These are phyloP conservation scores for Himalopsyche tibetana DNA, from an alignment of 2,888 invertebrate genomes.

Conservation along the genomic window DNA sequence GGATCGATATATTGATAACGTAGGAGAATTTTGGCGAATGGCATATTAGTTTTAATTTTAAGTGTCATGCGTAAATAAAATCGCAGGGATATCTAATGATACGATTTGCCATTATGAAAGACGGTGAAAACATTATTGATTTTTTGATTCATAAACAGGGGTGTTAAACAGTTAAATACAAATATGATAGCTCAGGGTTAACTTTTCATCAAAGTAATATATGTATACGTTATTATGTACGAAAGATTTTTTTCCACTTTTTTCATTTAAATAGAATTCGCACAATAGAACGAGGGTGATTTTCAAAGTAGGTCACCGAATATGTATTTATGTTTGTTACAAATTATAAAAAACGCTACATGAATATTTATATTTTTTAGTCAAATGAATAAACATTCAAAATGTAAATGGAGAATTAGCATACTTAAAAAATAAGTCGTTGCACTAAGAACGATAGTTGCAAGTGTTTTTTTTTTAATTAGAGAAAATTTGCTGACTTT, in stretches of 20 bases:
- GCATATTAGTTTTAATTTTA: too few species aligned
- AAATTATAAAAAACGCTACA: neutral
- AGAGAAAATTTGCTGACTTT: too few species aligned
- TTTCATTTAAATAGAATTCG: neutral
- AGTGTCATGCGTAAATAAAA: too few species aligned
- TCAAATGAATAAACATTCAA: neutral
- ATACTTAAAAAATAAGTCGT: too few species aligned
- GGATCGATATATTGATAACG: too few species aligned
- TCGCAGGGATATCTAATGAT: too few species aligned
- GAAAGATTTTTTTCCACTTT: neutral
- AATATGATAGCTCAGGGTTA: neutral
- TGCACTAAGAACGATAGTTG: too few species aligned
- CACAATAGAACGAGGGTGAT: neutral
- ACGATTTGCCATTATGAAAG: too few species aligned
- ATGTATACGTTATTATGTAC: neutral
- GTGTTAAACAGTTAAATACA: neutral
- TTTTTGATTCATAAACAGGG: neutral
- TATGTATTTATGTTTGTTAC: neutral
- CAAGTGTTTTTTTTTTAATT: too few species aligned
- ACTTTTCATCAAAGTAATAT: neutral
- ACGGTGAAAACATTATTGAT: neutral
- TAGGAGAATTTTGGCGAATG: too few species aligned
- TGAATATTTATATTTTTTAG: neutral
- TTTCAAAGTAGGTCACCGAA: slow-evolving; percentile 18
- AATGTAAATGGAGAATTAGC: neutral